These are phyloP conservation scores for Pseudotriccus pelzelni DNA, from an alignment of 2,797 vertebrate species.

Conservation along the genomic window DNA sequence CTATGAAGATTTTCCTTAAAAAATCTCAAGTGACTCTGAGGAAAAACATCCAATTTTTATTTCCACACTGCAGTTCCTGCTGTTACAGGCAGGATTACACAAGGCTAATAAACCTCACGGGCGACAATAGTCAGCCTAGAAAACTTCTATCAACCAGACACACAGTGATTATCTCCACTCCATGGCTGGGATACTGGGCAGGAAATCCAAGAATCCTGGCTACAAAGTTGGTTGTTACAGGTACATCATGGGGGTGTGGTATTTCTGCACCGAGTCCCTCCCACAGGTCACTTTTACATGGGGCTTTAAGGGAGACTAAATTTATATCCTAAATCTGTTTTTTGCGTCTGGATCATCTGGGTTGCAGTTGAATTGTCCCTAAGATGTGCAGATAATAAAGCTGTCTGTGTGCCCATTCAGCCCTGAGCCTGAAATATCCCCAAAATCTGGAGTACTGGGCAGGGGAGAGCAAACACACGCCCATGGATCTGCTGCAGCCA, in stretches of 20 bases:
- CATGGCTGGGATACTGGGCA: neutral
- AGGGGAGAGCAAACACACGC: neutral
- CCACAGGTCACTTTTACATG: neutral
- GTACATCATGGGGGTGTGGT: neutral
- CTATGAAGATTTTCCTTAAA: neutral
- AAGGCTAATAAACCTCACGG: neutral
- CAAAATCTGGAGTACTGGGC: neutral
- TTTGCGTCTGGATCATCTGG: neutral
- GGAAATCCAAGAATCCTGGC: neutral
- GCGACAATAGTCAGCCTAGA: neutral
- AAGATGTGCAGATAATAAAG: neutral
- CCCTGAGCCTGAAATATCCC: neutral
- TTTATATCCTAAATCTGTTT: neutral
- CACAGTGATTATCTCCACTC: neutral
- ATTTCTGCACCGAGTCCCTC: neutral
- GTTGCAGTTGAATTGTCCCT: neutral
- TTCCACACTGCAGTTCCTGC: neutral
- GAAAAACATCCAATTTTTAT: neutral
- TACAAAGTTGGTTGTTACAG: neutral
- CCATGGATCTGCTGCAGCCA: neutral
- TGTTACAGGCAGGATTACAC: neutral
- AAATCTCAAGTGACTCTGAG: neutral
- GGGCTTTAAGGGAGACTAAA: neutral
- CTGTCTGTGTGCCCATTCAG: neutral
- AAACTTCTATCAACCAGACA: neutral